Evolutionary conservation across 2,797 vertebrate genomes (phyloP).

Genomic region (Mareca penelope): DNA sequence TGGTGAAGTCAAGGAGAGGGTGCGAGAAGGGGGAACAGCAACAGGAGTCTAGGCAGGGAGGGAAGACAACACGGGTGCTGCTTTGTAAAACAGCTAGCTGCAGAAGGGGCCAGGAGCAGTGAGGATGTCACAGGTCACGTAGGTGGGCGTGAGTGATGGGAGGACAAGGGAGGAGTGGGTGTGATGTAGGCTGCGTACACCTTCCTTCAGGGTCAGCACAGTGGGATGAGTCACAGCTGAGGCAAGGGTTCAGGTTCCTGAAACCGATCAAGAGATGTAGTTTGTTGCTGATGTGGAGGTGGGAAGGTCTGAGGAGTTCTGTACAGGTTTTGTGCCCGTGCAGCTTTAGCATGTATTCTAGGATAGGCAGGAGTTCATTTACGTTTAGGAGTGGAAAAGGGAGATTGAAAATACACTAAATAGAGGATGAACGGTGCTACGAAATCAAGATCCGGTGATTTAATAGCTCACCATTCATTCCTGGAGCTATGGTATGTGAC

Average conservation of each 20-base stretch:
- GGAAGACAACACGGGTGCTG: not conserved
- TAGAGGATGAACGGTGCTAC: not conserved
- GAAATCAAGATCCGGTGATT: not conserved
- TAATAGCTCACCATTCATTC: not conserved
- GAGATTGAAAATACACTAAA: not conserved
- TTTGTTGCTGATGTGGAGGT: not conserved
- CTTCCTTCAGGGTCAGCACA: fast-evolving
- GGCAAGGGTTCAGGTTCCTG: not conserved
- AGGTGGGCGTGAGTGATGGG: too few species aligned
- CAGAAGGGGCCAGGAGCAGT: not conserved
- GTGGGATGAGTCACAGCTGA: not conserved
- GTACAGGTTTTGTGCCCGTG: not conserved
- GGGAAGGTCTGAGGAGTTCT: not conserved
- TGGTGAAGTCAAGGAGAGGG: not conserved
- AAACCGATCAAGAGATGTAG: not conserved
- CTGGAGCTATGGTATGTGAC: not conserved
- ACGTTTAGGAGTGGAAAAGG: not conserved
- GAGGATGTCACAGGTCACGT: too few species aligned
- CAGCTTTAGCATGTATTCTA: not conserved
- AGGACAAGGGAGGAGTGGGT: not conserved
- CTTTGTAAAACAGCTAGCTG: not conserved
- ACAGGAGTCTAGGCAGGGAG: too few species aligned
- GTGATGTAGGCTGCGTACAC: not conserved
- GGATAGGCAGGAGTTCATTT: not conserved
- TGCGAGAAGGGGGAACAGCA: not conserved